Base-by-base conservation (phyloP, 1,140 invertebrate species). In the Venustaconcha ellipsiformis region DNA sequence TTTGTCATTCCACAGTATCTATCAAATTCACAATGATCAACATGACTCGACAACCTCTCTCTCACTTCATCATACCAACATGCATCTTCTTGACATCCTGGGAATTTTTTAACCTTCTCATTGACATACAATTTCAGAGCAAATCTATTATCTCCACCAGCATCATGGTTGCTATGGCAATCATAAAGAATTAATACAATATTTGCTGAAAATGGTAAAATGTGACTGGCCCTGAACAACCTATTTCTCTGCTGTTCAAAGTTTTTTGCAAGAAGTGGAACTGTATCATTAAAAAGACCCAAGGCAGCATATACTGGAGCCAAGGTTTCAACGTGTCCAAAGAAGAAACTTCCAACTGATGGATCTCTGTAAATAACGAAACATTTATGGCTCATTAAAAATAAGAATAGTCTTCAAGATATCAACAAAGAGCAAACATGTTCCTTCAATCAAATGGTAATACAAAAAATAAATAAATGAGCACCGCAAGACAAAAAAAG, bases 261-360 rank as follows among this genome's bases (percentile, higher is more conserved):
- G 69, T 93, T 91, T 76, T 94, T 90, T 66, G 93, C 92, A 48
- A 83, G 92, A 17, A 97, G 90, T 65, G 91, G 92, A 62, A 87
- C 69, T 1, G 91, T 74, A 74, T 96, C 94, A 85, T 94, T 93
- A 77, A 95, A 96, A 30, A 97, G 88, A 17, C 94, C 93, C 60
- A 97, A 88, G 65, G 94, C 92, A 18, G 94, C 91, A 70, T 96
- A 87, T 56, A 97, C 63, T 90, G 97, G 97, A 3, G 96, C 89
- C 73, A 96, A 84, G 2, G 95, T 94, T 15, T 96, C 96, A 17
- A 95, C 96, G 90, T 97, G 96, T 8, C 95, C 94, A 85, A 97
- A 97, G 83, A 96, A 94, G 67, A 95, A 93, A 14, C 93, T 92
- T 48, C 93, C 93, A 82, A 91, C 91, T 74, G 76, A 60, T 67